Evolutionary conservation across 2,797 vertebrate genomes (phyloP), one percentile per base, ranked within the genome.

Genomic region (Protosalanx chinensis): DNA sequence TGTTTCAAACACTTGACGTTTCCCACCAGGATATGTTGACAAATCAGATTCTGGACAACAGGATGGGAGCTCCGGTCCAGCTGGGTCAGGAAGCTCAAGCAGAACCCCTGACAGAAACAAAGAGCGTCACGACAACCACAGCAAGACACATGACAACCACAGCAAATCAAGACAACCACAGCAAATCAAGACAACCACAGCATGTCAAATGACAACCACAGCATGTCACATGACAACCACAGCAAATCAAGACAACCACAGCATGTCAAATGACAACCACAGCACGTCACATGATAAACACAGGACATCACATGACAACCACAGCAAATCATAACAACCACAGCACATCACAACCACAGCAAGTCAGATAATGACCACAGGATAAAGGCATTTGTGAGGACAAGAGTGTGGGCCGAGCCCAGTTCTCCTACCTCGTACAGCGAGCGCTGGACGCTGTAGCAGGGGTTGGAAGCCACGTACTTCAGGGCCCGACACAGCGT

Each of bases 41-140:
- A 94, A 82, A 98, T 94, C 58, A 98, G 87, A 68, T 94, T 95
- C 79, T 97, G 95, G 79, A 99, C 97, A 49, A 93, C 0, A 0
- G 97, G 96, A 74, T 98, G 94, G 76, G 97, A 98, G 76, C 83
- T 74, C 83, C 97, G 93, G 88, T 98, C 95, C 83, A 99, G 91
- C 79, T 99, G 97, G 0, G 97, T 99, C 72, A 99, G 86, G 84
- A 99, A 99, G 84, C 97, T 96, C 85, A 99, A 89, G 81, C 96
- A 97, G 90, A 99, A 98, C 46, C 96, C 98, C 97, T 99, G 82
- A 59, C 76, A 35, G 41, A 68, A 57, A 35, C 33, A 65, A 16
- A 65, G 15, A 4, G 4, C 5, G 61, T 30, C 61, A 30, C 5
- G 27, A 12, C 7, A 30, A 29, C 30, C 4, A 18, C 53, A 57